Conservation (phyloP, 64 coral and sea anemone genomes). For the Actinia equina region DNA sequence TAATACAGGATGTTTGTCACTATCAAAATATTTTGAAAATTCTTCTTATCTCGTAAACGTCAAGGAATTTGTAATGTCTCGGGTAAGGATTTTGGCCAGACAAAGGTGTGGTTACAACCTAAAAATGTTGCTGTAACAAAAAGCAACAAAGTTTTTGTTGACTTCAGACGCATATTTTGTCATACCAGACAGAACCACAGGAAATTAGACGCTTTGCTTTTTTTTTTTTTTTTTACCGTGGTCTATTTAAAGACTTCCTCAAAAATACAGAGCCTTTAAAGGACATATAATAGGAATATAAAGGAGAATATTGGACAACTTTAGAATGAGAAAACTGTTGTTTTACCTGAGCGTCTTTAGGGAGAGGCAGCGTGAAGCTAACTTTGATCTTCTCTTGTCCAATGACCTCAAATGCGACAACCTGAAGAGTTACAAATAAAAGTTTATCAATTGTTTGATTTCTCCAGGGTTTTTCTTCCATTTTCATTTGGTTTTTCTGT, state of each 20-base stretch:
- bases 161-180: neutral
- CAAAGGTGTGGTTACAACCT: neutral
- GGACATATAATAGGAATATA: neutral
- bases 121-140: neutral
- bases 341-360: constrained; percentile 1
- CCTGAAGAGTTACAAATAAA: neutral
- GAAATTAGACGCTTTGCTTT: neutral
- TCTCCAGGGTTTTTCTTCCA: neutral
- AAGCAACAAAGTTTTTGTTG: too few relatives aligned
- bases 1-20: neutral
- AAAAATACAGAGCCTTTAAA: neutral
- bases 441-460: neutral
- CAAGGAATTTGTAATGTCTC: neutral
- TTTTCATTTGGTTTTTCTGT: neutral
- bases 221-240: neutral
- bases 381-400: constrained; percentile 30
- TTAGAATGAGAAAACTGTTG: neutral
- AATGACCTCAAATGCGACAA: constrained; percentile 16
- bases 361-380: constrained; percentile 16
- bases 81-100: neutral
- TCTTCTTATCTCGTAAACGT: neutral
- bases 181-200: neutral
- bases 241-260: neutral
- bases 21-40: neutral
- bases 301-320: neutral